Evolutionary conservation across 1,140 invertebrate species (phyloP).

Genomic region (Acromyrmex heyeri): DNA sequence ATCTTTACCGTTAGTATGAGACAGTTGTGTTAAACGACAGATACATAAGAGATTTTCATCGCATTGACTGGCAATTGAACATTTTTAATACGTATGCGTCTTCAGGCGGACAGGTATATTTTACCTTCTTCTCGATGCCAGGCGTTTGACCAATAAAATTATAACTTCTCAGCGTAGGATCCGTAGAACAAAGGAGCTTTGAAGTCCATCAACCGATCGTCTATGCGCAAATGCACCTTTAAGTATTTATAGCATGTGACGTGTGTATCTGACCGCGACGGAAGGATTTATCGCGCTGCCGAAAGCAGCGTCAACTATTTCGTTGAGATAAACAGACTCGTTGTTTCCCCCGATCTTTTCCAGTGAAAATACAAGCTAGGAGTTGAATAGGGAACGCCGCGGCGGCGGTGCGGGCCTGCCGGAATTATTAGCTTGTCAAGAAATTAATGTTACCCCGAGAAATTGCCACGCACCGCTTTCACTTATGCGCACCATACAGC

Average conservation of each 20-base stretch:
- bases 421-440: constrained; percentile 59
- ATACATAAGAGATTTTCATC: constrained; percentile 25
- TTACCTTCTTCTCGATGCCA: constrained; percentile 60
- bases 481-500: constrained; percentile 37
- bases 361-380: constrained; percentile 58
- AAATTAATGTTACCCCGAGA: constrained; percentile 59
- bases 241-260: constrained; percentile 73
- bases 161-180: constrained; percentile 52
- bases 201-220: constrained; percentile 70
- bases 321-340: constrained; percentile 70
- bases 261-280: constrained; percentile 70
- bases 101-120: constrained; percentile 5
- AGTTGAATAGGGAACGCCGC: background rate
- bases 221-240: constrained; percentile 58
- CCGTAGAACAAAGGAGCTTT: constrained; percentile 65
- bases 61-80: background rate
- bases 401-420: background rate
- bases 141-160: constrained; percentile 67
- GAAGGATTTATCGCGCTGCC: constrained; percentile 74
- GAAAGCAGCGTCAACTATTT: constrained; percentile 73
- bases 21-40: constrained; percentile 2
- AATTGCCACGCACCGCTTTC: constrained; percentile 42
- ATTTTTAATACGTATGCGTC: background rate
- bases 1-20: background rate
- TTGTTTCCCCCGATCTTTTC: constrained; percentile 68